phyloP scores from a whole-genome alignment of 2,888 invertebrate genomes.

The Cephalotes varians region DNA sequence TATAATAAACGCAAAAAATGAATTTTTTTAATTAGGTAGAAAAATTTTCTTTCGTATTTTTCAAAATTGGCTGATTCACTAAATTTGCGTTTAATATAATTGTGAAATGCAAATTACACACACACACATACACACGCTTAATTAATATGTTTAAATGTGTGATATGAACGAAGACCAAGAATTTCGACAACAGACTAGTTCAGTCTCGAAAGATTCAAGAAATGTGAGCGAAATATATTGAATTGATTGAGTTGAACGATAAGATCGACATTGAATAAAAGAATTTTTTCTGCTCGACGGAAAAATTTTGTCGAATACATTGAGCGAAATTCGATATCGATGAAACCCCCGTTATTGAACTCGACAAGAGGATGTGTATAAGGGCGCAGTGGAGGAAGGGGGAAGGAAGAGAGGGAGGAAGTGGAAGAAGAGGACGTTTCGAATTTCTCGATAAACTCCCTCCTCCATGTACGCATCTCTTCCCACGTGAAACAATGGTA shows the following conservation, averaged over 20 bases:
- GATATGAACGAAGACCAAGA: not conserved
- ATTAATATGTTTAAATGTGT: not conserved
- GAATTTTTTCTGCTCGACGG: not conserved
- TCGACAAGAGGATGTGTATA: constrained; percentile 4
- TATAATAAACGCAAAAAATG: not conserved
- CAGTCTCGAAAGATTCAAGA: not conserved
- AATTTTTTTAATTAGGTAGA: not conserved
- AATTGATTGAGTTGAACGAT: too few relatives aligned
- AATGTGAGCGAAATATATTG: not conserved
- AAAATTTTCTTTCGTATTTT: not conserved
- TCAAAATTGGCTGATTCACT: not conserved
- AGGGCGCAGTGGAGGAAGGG: constrained; percentile 5
- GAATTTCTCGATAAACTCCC: constrained; percentile 80
- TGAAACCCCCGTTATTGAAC: constrained; percentile 52
- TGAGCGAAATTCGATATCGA: constrained; percentile 71
- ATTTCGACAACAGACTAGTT: not conserved
- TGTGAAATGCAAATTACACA: not conserved
- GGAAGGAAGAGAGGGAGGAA: not conserved
- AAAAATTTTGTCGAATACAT: constrained; percentile 57
- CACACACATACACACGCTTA: too few relatives aligned
- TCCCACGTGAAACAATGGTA: constrained; percentile 83
- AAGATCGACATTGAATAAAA: not conserved
- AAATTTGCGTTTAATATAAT: not conserved
- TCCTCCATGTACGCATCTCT: constrained; percentile 67
- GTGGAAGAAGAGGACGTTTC: constrained; percentile 72